A percentile compares a stretch with the other conserved stretches of the same genome.
Conservation (phyloP, 2,888 invertebrate species). For the Eubasilissa splendida region DNA sequence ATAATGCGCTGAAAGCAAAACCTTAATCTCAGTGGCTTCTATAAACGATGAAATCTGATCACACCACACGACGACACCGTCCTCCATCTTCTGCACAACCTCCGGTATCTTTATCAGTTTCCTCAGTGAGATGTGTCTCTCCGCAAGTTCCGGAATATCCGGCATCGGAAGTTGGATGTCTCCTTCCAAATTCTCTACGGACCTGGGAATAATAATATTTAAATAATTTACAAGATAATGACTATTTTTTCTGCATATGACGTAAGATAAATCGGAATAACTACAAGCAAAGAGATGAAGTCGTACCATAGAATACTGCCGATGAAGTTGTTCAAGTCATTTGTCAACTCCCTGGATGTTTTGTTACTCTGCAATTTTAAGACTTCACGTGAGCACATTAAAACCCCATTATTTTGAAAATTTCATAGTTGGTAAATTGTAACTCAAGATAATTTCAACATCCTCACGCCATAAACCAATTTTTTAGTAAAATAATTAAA, state of each 20-base stretch:
- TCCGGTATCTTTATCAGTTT: slow-evolving; percentile 69
- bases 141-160: slow-evolving; percentile 71
- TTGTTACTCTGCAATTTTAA: not conserved
- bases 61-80: slow-evolving; percentile 77
- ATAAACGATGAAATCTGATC: slow-evolving; percentile 76
- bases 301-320: slow-evolving; percentile 67
- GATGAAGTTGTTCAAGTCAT: slow-evolving; percentile 65
- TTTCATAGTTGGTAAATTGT: too few species aligned
- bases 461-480: too few species aligned
- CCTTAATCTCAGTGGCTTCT: slow-evolving; percentile 71
- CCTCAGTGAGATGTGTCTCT: slow-evolving; percentile 63
- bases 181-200: slow-evolving; percentile 83
- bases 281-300: too few species aligned
- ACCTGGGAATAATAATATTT: slow-evolving; percentile 68
- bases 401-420: too few species aligned
- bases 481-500: too few species aligned
- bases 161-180: slow-evolving; percentile 80
- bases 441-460: too few species aligned
- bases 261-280: not conserved
- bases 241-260: not conserved
- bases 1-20: slow-evolving; percentile 59
- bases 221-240: too few species aligned
- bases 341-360: slow-evolving; percentile 65
- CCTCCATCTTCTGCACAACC: slow-evolving; percentile 74
- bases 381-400: too few species aligned